These are phyloP conservation scores for Megaptera novaeangliae DNA, from an alignment of 2,113 vertebrate genomes.

Conservation along the genomic window DNA sequence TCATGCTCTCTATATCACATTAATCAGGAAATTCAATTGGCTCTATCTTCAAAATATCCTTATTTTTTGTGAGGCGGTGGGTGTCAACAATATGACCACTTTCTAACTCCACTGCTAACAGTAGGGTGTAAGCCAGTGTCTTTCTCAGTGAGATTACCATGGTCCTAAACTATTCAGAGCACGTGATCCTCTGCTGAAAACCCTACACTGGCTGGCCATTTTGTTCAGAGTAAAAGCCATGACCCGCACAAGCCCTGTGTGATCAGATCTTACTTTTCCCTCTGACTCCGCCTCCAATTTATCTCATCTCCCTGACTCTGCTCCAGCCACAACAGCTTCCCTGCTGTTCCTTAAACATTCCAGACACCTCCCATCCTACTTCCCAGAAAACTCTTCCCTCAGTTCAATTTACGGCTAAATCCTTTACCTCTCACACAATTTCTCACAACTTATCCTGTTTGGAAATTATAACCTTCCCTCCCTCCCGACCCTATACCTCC, in stretches of 20 bases:
- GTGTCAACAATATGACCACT: neutral
- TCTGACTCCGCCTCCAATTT: neutral
- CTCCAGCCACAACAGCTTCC: neutral
- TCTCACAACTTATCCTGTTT: neutral
- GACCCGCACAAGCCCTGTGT: neutral
- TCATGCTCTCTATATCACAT: neutral
- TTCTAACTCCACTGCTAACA: neutral
- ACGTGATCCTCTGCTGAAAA: neutral
- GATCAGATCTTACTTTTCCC: neutral
- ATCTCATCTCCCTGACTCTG: neutral
- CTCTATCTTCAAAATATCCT: neutral
- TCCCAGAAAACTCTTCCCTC: neutral
- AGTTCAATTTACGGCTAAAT: neutral
- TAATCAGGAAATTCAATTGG: neutral
- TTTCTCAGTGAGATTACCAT: neutral
- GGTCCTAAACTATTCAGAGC: neutral
- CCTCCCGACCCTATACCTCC: neutral
- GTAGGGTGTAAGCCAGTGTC: neutral
- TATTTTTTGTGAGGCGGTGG: neutral
- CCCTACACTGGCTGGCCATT: neutral
- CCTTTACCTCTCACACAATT: neutral
- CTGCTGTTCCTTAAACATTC: neutral
- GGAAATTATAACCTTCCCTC: neutral
- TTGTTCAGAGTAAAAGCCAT: neutral
- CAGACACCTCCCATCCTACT: neutral